Evolutionary conservation across 2,113 vertebrate genomes (phyloP), one percentile per base, ranked within the genome.

Genomic region (Zingel zingel): DNA sequence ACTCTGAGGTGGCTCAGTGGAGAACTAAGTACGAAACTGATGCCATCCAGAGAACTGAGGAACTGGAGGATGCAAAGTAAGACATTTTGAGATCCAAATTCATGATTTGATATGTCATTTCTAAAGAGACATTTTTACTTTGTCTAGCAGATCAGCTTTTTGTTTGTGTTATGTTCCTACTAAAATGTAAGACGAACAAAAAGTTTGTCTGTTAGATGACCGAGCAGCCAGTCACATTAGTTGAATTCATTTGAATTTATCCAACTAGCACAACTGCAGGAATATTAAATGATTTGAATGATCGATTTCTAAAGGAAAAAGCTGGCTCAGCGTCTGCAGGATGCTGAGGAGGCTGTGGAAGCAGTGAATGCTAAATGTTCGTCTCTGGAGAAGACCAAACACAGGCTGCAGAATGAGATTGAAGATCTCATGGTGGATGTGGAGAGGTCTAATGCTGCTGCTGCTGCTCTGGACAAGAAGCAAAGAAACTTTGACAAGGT

Each of bases 21-120:
- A n/a, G n/a, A n/a, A n/a, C n/a, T n/a, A n/a, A n/a, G n/a, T n/a
- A n/a, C n/a, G n/a, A n/a, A n/a, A n/a, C n/a, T n/a, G n/a, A n/a
- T n/a, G n/a, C n/a, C n/a, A n/a, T n/a, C n/a, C n/a, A n/a, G n/a
- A n/a, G n/a, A n/a, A n/a, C n/a, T n/a, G n/a, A n/a, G n/a, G 97
- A 98, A 82, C 94, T 98, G n/a, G 97, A 98, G 61, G 97, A 98
- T 59, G 96, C 97, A 72, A 98, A 98, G 97, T 98, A 92, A 96
- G 97, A 85, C 11, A 64, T 1, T 25, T 68, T 70, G 54, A 81
- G 21, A 74, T 63, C 3, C 9, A 74, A 30, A 74, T 30, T 58
- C 10, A 43, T 45, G 1, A 27, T 43, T 11, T 45, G 2, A 47
- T 30, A 23, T n/a, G 5, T 73, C 48, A 69, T 50, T 68, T 15